A percentile compares a stretch with the other conserved stretches of the same genome.
Conservation (phyloP, 2,888 invertebrate genomes). For the Ophioninae sp. region DNA sequence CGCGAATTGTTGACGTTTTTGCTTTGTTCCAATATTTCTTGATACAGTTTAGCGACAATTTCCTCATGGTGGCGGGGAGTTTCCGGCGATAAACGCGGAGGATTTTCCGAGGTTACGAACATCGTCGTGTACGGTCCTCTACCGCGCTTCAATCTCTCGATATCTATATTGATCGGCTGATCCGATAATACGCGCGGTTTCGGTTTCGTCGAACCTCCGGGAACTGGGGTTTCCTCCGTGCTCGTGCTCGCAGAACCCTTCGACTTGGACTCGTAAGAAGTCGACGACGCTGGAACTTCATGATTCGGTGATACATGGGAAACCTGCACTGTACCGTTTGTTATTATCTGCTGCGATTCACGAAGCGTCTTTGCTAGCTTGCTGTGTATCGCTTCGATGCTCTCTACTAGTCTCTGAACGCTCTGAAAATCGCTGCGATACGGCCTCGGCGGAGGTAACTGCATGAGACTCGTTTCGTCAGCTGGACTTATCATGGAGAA, state of each 20-base stretch:
- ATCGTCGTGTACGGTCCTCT: slow-evolving; percentile 55
- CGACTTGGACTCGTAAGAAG: slow-evolving; percentile 55
- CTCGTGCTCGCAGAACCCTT: slow-evolving; percentile 62
- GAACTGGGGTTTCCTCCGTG: slow-evolving; percentile 48
- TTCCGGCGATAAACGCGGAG: slow-evolving; percentile 50
- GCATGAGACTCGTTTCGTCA: slow-evolving; percentile 71
- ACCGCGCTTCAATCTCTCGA: slow-evolving; percentile 66
- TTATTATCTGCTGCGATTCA: slow-evolving; percentile 74
- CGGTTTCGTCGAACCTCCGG: slow-evolving; percentile 37
- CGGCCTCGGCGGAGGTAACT: slow-evolving; percentile 67
- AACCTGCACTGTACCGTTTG: slow-evolving; percentile 44
- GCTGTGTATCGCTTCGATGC: slow-evolving; percentile 74
- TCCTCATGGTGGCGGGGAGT: slow-evolving; percentile 68
- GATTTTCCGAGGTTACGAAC: slow-evolving; percentile 55
- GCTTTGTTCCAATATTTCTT: slow-evolving; percentile 77
- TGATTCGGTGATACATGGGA: slow-evolving; percentile 33
- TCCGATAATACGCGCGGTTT: slow-evolving; percentile 74
- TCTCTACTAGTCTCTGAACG: slow-evolving; percentile 72
- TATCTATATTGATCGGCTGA: slow-evolving; percentile 71
- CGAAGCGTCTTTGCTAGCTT: slow-evolving; percentile 73
- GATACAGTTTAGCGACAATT: slow-evolving; percentile 73
- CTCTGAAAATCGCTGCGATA: slow-evolving; percentile 66
- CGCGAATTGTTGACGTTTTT: slow-evolving; percentile 70
- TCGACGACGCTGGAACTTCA: slow-evolving; percentile 44
- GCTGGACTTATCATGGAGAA: slow-evolving; percentile 69